Base-by-base conservation (phyloP, 2,113 vertebrate species). In the Apteryx owenii region DNA sequence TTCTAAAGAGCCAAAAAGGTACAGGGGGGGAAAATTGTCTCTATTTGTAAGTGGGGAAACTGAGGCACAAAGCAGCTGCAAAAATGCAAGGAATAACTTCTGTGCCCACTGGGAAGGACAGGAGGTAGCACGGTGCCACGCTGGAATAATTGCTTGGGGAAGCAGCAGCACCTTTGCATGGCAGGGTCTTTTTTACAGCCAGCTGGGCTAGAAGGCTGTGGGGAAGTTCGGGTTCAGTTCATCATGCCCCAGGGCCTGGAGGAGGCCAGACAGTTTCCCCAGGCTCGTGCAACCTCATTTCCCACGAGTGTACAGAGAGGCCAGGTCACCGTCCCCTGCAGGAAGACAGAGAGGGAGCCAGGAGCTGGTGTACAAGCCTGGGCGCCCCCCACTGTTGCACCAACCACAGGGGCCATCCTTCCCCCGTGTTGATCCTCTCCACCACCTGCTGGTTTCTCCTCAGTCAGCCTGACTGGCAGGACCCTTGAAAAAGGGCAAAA, bases 291-390 rank as follows among this genome's bases (percentile, higher is more conserved):
- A 1, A 80, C 12, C 50, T 79, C 56, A 48, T 38, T 58, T 16
- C 54, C 64, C 25, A 62, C 58, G 36, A 15, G 5, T 10, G 7
- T 31, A 50, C 18, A 19, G 29, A 68, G 40, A 33, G 83, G 28
- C 42, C 75, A 54, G 19, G 10, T 75, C 17, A 14, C 8, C 19
- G 11, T 2, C 3, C 3, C 0, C 1, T 13, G 33, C 21, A 61
- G 75, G 21, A 40, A 79, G 40, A 14, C 56, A 28, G 10, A 0
- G 0, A 78, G 7, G 12, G 44, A 75, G 23, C 51, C 0, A 3
- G 54, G 5, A 29, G 5, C 13, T 71, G 7, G 20, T 40, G 7
- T 25, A 58, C 36, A 31, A 79, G 18, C 20, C 86, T 60, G 1
- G 1, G 40, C 31, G 79, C 14, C 20, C 46, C 28, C 23, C n/a